A percentile compares a stretch with the other conserved stretches of the same genome.
phyloP scores from a whole-genome alignment of 2,888 invertebrate genomes.

The Catotricha subobsoleta region DNA sequence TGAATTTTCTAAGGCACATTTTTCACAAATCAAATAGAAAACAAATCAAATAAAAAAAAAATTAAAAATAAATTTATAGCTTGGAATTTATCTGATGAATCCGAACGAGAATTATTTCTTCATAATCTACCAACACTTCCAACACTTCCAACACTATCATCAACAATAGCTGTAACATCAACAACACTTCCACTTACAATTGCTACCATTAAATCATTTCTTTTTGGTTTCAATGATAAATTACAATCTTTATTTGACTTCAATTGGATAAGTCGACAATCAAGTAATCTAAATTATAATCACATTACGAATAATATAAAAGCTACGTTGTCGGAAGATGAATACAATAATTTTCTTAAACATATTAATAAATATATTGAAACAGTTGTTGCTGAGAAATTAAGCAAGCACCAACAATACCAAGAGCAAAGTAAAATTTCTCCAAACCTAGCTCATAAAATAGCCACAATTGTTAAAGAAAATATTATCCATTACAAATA shows the following conservation, averaged over 20 bases:
- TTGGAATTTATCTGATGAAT: slow-evolving; percentile 4
- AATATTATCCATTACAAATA: slow-evolving; percentile 16
- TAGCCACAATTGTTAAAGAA: slow-evolving; percentile 21
- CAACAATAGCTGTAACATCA: not conserved
- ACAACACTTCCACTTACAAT: not conserved
- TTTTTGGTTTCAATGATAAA: not conserved
- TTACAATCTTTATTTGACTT: slow-evolving; percentile 1
- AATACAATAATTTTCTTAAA: slow-evolving; percentile 25
- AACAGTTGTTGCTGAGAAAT: slow-evolving; percentile 21
- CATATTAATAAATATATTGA: slow-evolving; percentile 26
- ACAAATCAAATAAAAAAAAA: not conserved
- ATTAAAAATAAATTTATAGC: not conserved
- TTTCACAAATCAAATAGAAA: no score
- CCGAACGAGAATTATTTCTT: not conserved
- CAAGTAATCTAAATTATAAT: slow-evolving; percentile 6
- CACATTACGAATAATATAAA: slow-evolving; percentile 14
- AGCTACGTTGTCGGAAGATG: slow-evolving; percentile 21
- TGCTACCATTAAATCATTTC: not conserved
- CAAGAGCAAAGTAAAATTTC: no score
- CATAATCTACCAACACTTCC: not conserved
- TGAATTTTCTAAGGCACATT: no score
- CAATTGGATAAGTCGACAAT: no score
- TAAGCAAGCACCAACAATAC: no score
- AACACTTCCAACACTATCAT: not conserved
- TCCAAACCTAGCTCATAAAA: not conserved